Percentiles rank a stretch among this genome's conserved stretches.
These are phyloP conservation scores for Anolis apletophallus DNA, from an alignment of 2,797 vertebrate genomes.

Conservation along the genomic window DNA sequence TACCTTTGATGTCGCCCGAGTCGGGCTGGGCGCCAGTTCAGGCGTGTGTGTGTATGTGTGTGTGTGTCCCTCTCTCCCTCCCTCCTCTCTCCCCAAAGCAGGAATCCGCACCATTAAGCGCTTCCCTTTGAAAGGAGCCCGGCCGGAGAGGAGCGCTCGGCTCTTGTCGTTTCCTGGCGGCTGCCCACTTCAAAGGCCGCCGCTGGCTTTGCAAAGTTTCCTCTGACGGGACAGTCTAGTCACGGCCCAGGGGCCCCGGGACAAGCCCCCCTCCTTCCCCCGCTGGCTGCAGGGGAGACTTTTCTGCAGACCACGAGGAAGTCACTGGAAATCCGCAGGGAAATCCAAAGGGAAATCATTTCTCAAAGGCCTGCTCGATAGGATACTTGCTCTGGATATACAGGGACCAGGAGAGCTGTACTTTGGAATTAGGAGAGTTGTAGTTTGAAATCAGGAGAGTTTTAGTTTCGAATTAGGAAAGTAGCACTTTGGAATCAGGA, in stretches of 20 bases:
- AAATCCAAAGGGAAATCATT: background rate
- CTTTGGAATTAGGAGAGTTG: no score
- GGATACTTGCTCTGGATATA: background rate
- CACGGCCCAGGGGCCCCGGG: slow-evolving; percentile 13
- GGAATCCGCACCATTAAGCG: slow-evolving; percentile 18
- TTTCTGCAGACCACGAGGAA: background rate
- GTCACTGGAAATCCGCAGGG: background rate
- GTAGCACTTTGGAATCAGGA: no score
- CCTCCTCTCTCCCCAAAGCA: slow-evolving; percentile 2
- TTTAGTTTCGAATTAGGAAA: no score
- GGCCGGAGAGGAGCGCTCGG: slow-evolving; percentile 1
- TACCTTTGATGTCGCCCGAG: slow-evolving; percentile 64
- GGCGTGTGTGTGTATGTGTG: slow-evolving; percentile 38
- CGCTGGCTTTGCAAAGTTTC: slow-evolving; percentile 41
- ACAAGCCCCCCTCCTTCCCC: background rate
- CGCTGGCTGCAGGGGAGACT: background rate
- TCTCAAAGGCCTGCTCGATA: background rate
- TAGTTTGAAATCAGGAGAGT: no score
- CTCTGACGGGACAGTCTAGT: slow-evolving; percentile 49
- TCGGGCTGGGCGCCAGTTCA: slow-evolving; percentile 52
- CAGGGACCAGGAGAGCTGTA: no score
- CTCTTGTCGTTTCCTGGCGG: slow-evolving; percentile 45
- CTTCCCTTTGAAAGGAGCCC: slow-evolving; percentile 47
- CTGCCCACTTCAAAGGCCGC: slow-evolving; percentile 55
- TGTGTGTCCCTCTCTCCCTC: slow-evolving; percentile 11